A percentile compares a stretch with the other conserved stretches of the same genome.
Conservation (phyloP, 1,140 invertebrate species). For the Lucilia cuprina region DNA sequence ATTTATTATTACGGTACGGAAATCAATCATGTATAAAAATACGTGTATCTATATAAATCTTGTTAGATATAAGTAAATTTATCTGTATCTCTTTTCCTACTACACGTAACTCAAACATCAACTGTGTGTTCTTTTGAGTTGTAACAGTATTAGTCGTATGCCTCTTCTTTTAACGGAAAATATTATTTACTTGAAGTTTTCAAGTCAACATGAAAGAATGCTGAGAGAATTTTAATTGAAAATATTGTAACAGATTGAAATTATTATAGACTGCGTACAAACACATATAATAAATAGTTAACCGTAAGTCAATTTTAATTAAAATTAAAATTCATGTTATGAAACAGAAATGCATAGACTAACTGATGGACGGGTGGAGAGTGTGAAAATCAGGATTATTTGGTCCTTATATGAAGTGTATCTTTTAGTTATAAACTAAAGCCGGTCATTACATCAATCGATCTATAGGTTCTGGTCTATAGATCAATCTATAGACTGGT, state of each 20-base stretch:
- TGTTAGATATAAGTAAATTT: background rate
- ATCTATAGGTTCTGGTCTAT: too few species aligned
- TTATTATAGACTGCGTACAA: background rate
- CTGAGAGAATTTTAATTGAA: slow-evolving; percentile 2
- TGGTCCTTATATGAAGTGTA: too few species aligned
- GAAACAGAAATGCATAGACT: too few species aligned
- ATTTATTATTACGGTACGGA: background rate
- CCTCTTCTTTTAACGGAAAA: background rate
- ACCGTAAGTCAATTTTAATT: too few species aligned
- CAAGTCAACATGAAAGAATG: background rate
- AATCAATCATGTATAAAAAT: background rate
- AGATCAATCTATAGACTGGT: too few species aligned
- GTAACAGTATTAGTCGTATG: background rate
- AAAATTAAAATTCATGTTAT: too few species aligned
- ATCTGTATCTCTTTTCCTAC: background rate
- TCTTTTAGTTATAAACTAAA: too few species aligned
- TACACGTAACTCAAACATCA: background rate
- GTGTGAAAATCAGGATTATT: too few species aligned
- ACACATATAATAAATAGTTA: too few species aligned
- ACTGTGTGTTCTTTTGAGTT: background rate
- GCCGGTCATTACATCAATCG: too few species aligned
- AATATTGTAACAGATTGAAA: background rate
- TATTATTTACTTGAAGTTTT: background rate
- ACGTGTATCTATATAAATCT: background rate
- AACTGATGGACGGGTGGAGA: too few species aligned